Percentiles rank a stretch among this genome's conserved stretches.
Conservation (phyloP, 2,113 vertebrate genomes). For the Pomatorhinus ruficollis region DNA sequence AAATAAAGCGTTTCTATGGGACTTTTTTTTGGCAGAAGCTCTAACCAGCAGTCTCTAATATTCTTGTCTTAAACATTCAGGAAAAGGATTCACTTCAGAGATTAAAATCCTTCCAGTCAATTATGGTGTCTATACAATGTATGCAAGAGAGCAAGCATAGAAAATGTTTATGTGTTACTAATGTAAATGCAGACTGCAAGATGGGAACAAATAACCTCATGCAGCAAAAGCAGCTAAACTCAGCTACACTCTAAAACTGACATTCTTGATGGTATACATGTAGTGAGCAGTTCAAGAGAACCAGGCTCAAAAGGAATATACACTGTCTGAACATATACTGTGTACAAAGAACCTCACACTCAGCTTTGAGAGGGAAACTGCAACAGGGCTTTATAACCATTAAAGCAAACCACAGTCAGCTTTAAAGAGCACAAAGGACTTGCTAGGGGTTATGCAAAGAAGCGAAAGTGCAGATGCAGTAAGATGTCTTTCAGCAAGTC, state of each 20-base stretch:
- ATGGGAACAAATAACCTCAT: background rate
- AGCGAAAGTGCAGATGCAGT: background rate
- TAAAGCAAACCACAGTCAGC: background rate
- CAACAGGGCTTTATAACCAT: background rate
- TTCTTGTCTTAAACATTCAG: background rate
- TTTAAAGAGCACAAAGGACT: background rate
- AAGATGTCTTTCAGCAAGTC: background rate
- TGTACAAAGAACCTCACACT: background rate
- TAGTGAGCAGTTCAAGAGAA: background rate
- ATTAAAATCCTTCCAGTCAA: background rate
- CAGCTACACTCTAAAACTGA: background rate
- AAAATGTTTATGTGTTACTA: background rate
- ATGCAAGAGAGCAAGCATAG: background rate
- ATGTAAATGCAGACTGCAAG: background rate
- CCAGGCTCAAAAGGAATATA: background rate
- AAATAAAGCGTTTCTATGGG: background rate
- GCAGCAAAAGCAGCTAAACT: background rate
- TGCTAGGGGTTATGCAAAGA: background rate
- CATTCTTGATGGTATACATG: background rate
- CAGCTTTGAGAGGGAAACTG: background rate
- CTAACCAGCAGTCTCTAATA: background rate
- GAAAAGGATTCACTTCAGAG: background rate
- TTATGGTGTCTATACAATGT: background rate
- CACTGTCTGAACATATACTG: background rate
- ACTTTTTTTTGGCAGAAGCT: background rate